Evolutionary conservation across 2,113 vertebrate species (phyloP).

Genomic region (Acanthisitta chloris): DNA sequence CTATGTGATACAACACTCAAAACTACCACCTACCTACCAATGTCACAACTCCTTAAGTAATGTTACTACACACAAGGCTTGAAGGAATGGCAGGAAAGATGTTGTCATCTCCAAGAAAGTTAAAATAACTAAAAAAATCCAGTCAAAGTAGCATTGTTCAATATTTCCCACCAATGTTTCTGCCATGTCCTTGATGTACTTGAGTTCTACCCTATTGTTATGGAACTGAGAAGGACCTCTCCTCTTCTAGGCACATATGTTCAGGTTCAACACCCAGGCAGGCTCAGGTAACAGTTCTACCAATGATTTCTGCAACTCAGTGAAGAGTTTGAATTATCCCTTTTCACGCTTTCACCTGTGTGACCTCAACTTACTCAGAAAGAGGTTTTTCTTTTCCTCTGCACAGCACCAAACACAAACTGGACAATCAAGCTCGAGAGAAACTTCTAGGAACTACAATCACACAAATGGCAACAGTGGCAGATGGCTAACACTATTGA

Average conservation of each 20-base stretch:
- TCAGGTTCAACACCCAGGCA: background rate
- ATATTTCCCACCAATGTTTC: background rate
- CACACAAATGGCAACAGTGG: background rate
- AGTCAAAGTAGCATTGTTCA: background rate
- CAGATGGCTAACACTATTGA: background rate
- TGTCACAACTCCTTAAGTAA: background rate
- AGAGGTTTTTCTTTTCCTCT: background rate
- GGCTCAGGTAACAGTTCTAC: background rate
- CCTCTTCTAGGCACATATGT: rapidly evolving
- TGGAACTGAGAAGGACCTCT: background rate
- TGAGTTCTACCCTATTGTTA: rapidly evolving
- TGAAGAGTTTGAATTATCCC: background rate
- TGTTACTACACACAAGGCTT: background rate
- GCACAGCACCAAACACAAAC: background rate
- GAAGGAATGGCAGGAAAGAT: background rate
- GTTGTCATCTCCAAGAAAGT: background rate
- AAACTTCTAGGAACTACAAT: background rate
- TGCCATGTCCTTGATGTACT: background rate
- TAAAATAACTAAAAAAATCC: rapidly evolving
- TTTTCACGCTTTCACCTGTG: rapidly evolving
- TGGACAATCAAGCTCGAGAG: background rate
- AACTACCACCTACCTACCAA: background rate
- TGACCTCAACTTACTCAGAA: background rate
- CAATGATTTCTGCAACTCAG: rapidly evolving
- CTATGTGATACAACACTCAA: background rate